Percentiles rank a stretch among this genome's conserved stretches.
Conservation (phyloP, 2,113 vertebrate genomes). For the Pandion haliaetus region DNA sequence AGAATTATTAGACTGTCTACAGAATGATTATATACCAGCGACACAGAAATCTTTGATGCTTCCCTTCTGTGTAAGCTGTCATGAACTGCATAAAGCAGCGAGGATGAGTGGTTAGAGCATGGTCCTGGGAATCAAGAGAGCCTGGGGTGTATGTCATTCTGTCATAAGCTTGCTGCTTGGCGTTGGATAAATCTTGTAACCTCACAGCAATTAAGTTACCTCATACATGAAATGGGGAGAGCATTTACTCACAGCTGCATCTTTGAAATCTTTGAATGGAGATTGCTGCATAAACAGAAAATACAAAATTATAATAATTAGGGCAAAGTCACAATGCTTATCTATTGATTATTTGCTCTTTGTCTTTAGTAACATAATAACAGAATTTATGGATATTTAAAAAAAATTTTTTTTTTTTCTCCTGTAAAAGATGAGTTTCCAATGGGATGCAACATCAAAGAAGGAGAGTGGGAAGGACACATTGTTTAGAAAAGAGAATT, state of each 20-base stretch:
- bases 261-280: not conserved
- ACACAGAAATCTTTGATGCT: not conserved
- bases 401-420: not conserved
- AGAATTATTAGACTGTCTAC: constrained; percentile 38
- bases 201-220: not conserved
- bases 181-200: constrained; percentile 13
- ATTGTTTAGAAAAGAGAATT: not conserved
- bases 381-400: not conserved
- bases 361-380: not conserved
- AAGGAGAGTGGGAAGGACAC: not conserved
- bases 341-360: not conserved
- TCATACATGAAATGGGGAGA: not conserved
- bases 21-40: not conserved
- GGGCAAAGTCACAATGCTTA: not conserved
- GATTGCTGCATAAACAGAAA: not conserved
- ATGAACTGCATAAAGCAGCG: not conserved
- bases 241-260: not conserved
- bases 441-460: not conserved
- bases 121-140: not conserved
- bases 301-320: not conserved
- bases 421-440: not conserved
- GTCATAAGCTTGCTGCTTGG: not conserved
- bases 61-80: constrained; percentile 17
- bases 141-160: not conserved
- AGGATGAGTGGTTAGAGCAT: not conserved